A percentile compares a stretch with the other conserved stretches of the same genome.
Evolutionary conservation across 2,888 invertebrate species (phyloP).

Genomic region (Oligia strigilis): DNA sequence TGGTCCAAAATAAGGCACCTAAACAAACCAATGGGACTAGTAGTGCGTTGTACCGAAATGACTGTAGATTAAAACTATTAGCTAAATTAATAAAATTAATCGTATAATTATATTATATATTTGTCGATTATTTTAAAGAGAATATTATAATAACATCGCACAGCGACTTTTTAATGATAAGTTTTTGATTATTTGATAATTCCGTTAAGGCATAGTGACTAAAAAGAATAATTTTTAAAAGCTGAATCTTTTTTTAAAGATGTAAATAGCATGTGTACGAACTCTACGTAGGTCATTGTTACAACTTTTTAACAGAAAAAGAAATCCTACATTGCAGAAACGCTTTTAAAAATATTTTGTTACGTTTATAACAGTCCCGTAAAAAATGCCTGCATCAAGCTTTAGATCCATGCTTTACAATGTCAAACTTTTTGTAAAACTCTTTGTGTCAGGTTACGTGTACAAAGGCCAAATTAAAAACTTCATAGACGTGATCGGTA

Average conservation of each 20-base stretch:
- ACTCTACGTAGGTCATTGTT: neutral
- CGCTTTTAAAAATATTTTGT: neutral
- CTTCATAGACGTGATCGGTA: too few species aligned
- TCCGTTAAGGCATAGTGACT: slow-evolving; percentile 6
- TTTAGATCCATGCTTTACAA: too few species aligned
- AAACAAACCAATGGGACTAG: slow-evolving; percentile 69
- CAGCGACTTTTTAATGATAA: slow-evolving; percentile 43
- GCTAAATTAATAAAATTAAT: slow-evolving; percentile 59
- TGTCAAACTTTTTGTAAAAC: too few species aligned
- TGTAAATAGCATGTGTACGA: neutral
- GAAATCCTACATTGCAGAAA: neutral
- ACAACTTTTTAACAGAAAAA: neutral
- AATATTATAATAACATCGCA: slow-evolving; percentile 52
- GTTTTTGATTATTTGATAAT: slow-evolving; percentile 48
- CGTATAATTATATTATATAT: slow-evolving; percentile 30
- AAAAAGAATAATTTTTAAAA: neutral
- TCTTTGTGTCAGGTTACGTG: too few species aligned
- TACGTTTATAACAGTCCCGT: too few species aligned
- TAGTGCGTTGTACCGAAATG: slow-evolving; percentile 69
- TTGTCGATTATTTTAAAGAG: slow-evolving; percentile 48
- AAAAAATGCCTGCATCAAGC: too few species aligned
- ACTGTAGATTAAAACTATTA: slow-evolving; percentile 55
- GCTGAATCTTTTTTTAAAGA: neutral
- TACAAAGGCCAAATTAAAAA: too few species aligned
- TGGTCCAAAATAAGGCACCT: slow-evolving; percentile 56